Evolutionary conservation across 1,140 invertebrate species (phyloP), one percentile per base, ranked within the genome.

Genomic region (Maniola jurtina): DNA sequence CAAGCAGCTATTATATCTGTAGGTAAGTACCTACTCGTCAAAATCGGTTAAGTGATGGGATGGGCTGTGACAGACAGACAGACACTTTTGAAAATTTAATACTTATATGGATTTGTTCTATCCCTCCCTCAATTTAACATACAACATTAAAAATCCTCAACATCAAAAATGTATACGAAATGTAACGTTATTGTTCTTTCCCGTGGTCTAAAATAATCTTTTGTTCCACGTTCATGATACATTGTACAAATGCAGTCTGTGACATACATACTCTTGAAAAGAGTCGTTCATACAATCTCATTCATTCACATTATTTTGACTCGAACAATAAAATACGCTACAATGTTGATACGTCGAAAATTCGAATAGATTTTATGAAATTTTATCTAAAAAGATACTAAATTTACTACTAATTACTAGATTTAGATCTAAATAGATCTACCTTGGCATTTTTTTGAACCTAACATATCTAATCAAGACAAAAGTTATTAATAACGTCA

Each of bases 211-310:
- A 64, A 64, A 64, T 55, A 57, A 35, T 57, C 54, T 50, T 45
- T 64, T 57, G 48, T 64, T 56, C 34, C 11, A 13, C 52, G 52
- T 64, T 45, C 52, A 34, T 48, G 42, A 64, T 65, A 56, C 55
- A 64, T 64, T 47, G 55, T 56, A 57, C 45, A 59, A 52, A 38
- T 65, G 63, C 56, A 48, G 36, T 40, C n/a, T 36, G 45, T 59
- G 56, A 65, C 56, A 65, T 52, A 59, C 45, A 45, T 64, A 64
- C 45, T 40, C 33, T 25, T 65, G 55, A 65, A 65, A 65, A 65
- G 56, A 65, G 5, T 48, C 56, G 52, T 65, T 65, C 63, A 65
- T 36, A 59, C 35, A 65, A 38, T 59, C 47, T 59, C 61, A 38
- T 64, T 34, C 52, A 64, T 47, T 52, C 35, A 63, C 48, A 52